Evolutionary conservation across 2,888 invertebrate genomes (phyloP).

Genomic region (Phyto melanocephala): DNA sequence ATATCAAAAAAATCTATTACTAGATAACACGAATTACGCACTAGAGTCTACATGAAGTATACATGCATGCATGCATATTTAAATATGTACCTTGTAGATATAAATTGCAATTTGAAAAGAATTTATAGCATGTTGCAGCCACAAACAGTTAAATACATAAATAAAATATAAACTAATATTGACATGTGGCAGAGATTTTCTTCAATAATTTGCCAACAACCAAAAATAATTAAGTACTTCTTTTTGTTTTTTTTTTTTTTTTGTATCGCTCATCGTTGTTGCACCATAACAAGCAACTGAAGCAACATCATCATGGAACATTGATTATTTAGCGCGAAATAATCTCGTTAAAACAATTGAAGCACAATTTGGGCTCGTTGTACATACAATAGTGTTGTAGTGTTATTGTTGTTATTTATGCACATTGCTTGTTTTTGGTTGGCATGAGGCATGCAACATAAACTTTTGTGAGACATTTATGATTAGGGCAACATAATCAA

Average conservation of each 20-base stretch:
- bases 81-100: not conserved
- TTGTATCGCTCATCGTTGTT: conserved; percentile 12
- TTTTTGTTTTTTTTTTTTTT: not conserved
- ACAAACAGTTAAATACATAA: conserved; percentile 17
- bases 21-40: conserved; percentile 30
- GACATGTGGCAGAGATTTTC: conserved; percentile 62
- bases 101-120: conserved; percentile 12
- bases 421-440: conserved; percentile 14
- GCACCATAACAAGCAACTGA: not conserved
- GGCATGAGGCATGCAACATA: conserved; percentile 62
- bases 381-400: not conserved
- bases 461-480: conserved; percentile 60
- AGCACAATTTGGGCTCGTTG: conserved; percentile 35
- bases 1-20: not conserved
- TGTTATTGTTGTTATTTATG: conserved; percentile 1
- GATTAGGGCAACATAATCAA: conserved; percentile 46
- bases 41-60: conserved; percentile 10
- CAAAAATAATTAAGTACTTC: too few species aligned
- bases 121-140: conserved; percentile 26
- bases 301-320: conserved; percentile 38
- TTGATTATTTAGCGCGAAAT: conserved; percentile 64
- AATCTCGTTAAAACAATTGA: conserved; percentile 62
- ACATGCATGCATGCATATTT: too few species aligned
- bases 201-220: not conserved
- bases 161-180: conserved; percentile 53